These are phyloP conservation scores for Danaus melanippus DNA, from an alignment of 1,140 invertebrate species.

Conservation along the genomic window DNA sequence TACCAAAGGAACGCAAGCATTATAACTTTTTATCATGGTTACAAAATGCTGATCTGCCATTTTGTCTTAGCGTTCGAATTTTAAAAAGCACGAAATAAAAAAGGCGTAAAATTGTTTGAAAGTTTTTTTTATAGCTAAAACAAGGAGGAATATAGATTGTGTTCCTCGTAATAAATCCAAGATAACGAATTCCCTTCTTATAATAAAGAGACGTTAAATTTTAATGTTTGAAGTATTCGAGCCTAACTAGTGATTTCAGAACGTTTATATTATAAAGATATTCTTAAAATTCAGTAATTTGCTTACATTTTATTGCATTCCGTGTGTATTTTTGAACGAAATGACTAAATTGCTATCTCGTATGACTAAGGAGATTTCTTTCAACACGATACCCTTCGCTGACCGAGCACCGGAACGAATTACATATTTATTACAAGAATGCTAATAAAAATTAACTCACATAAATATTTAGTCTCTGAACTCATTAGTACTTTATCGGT, in stretches of 20 bases:
- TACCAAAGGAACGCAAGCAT: conserved; percentile 32
- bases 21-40: conserved; percentile 60
- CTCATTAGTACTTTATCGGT: too few relatives aligned
- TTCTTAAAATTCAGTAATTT: conserved; percentile 4
- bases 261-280: not conserved
- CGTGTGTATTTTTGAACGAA: not conserved
- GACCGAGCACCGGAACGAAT: conserved; percentile 22
- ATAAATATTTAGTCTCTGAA: too few relatives aligned
- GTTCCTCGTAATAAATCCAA: conserved; percentile 28
- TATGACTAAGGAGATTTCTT: not conserved
- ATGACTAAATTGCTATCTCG: not conserved
- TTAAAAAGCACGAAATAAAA: conserved; percentile 52
- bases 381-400: not conserved
- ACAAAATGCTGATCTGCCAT: conserved; percentile 39
- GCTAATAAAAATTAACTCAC: too few relatives aligned
- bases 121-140: conserved; percentile 40
- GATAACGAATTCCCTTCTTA: conserved; percentile 30
- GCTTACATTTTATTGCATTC: conserved; percentile 1
- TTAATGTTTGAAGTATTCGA: conserved; percentile 19
- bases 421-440: conserved; percentile 13
- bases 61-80: conserved; percentile 56
- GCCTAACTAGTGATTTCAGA: too few relatives aligned
- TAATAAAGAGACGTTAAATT: conserved; percentile 26
- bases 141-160: conserved; percentile 25
- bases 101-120: conserved; percentile 39